Evolutionary conservation across 2,888 invertebrate genomes (phyloP), one percentile per base, ranked within the genome.

Genomic region (Drosophila buzzatii): DNA sequence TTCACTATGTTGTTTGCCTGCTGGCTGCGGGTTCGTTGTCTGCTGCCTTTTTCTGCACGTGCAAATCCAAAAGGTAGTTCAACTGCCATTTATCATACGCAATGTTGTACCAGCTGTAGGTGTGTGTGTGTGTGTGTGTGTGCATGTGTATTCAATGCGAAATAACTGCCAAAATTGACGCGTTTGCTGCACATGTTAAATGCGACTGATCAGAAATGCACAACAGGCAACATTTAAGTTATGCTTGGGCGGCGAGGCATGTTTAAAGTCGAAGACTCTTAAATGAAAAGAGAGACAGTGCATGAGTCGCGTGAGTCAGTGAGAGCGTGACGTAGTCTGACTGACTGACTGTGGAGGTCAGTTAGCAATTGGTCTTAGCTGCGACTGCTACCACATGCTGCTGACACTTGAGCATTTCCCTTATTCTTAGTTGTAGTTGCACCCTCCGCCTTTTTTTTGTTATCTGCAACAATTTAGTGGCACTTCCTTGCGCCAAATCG

Each of bases 41-140:
- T 84, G 83, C 80, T 66, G 37, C 44, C 49, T 42, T 27, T 59
- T 49, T 52, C 20, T 66, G 59, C 74, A 81, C 83, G 73, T 81
- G 81, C 72, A 75, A 73, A 73, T 66, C 65, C 61, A 63, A 72
- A 68, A 82, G 88, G 88, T 89, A 80, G 85, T 89, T 84, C 88
- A 87, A 89, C 88, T 85, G 79, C 68, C 89, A 87, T 90, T 83
- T 83, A 90, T 90, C 90, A 88, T 87, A 85, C 89, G 90, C 86
- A 85, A 39, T 49, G 85, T 88, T 72, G 84, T 85, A 55, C 83
- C 35, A 62, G 58, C 56, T 35, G 35, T 67, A 7, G 10, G 14
- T 45, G 35, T 37, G 20, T 42, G 18, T 31, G 31, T 61, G 53
- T 31, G 44, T 62, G 49, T 49, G 55, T 55, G 49, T 57, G 42